A percentile compares a stretch with the other conserved stretches of the same genome.
Evolutionary conservation across 2,888 invertebrate species (phyloP).

Genomic region (Elysia crispata): DNA sequence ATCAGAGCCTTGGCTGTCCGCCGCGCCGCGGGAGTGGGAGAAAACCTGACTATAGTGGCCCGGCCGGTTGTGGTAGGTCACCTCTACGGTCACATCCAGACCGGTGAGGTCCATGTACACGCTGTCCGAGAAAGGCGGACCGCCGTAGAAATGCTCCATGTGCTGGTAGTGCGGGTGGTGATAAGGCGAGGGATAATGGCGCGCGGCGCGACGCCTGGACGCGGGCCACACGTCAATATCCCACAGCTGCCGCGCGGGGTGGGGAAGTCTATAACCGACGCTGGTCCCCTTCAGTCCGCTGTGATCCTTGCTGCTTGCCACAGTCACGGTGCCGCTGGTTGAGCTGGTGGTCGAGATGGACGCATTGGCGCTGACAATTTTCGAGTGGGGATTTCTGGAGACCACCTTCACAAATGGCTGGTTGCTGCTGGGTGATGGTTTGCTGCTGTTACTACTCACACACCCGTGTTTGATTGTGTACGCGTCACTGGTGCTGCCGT

Average conservation of each 20-base stretch:
- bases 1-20: too few relatives aligned
- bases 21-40: background rate
- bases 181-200: slow-evolving; percentile 41
- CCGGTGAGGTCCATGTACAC: slow-evolving; percentile 74
- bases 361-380: too few relatives aligned
- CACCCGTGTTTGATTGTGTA: too few relatives aligned
- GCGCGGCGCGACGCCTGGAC: slow-evolving; percentile 52
- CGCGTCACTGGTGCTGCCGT: too few relatives aligned
- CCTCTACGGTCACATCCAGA: slow-evolving; percentile 69
- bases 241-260: slow-evolving; percentile 57
- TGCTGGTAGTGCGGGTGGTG: too few relatives aligned
- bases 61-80: slow-evolving; percentile 69
- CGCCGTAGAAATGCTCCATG: too few relatives aligned
- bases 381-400: background rate
- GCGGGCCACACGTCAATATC: slow-evolving; percentile 64
- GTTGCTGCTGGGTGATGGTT: too few relatives aligned
- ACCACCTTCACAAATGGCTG: too few relatives aligned
- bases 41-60: background rate
- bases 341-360: background rate
- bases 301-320: slow-evolving; percentile 38
- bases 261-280: background rate
- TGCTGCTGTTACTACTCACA: too few relatives aligned
- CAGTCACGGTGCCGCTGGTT: background rate
- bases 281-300: too few relatives aligned
- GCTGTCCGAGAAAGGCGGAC: slow-evolving; percentile 55